Percentiles rank a stretch among this genome's conserved stretches.
Conservation (phyloP, 2,113 vertebrate species). For the Solea solea region DNA sequence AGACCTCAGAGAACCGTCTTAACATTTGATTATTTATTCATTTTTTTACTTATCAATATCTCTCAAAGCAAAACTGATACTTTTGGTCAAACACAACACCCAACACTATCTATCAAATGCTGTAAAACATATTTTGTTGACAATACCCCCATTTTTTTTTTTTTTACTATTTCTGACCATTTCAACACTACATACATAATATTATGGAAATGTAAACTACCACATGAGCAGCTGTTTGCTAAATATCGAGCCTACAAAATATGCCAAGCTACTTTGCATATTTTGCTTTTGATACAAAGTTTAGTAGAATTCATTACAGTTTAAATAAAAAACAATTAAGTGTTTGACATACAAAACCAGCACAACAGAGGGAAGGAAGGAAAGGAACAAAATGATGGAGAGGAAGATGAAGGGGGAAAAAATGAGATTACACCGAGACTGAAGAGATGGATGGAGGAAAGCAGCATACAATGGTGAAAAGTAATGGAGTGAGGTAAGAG, state of each 20-base stretch:
- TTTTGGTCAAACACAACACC: no score
- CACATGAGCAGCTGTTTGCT: not conserved
- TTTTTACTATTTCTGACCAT: conserved; percentile 3
- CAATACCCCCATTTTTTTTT: not conserved
- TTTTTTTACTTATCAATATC: no score
- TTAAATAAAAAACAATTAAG: not conserved
- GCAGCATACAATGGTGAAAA: conserved; percentile 52
- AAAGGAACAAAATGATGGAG: conserved; percentile 24
- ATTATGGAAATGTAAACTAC: not conserved
- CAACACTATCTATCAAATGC: not conserved
- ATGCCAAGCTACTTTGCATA: not conserved
- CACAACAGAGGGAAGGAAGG: conserved; percentile 9
- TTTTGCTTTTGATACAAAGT: not conserved
- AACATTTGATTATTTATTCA: no score
- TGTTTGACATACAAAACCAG: conserved; percentile 3
- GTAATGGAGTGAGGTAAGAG: conserved; percentile 70
- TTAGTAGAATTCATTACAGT: not conserved
- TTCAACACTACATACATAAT: no score
- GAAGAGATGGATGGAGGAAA: conserved; percentile 51
- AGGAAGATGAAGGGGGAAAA: conserved; percentile 24
- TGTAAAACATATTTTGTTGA: not conserved
- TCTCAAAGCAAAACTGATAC: no score
- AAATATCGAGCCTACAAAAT: not conserved
- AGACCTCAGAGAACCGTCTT: no score
- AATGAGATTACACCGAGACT: conserved; percentile 46